Evolutionary conservation across 2,888 invertebrate species (phyloP), one percentile per base, ranked within the genome.

Genomic region (Eilema caniola): DNA sequence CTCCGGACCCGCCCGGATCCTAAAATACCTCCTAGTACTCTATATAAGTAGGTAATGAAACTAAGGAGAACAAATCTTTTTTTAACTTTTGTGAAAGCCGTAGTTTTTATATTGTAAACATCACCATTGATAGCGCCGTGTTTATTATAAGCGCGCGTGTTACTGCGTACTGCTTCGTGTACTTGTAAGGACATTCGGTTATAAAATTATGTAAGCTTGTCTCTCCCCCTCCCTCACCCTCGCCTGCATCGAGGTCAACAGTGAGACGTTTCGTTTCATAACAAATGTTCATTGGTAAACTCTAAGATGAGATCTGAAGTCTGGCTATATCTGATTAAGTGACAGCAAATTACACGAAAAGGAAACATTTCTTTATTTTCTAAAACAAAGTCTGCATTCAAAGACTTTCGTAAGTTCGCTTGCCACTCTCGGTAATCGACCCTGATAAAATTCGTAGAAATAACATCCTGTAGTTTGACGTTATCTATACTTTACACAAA

Each of bases 1-100:
- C 86, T 80, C 77, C 85, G 88, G 89, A 88, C 88, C 85, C 84
- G 80, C 85, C 89, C 86, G 84, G 87, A 85, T 85, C 83, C 76
- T 81, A 75, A 56, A 77, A 76, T 76, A 80, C 75, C 75, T 69
- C 77, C 73, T 79, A 70, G 76, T 74, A 72, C 68, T 75, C 72
- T 66, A 72, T 75, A 74, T 80, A 74, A 47, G 63, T 80, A 72
- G 37, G 63, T 67, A 66, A 53, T 71, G 70, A 77, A 70, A 74
- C 77, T 66, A 63, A 74, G 69, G 60, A 61, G 63, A 73, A 69
- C 70, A 67, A 73, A 67, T 53, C 72, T 68, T 78, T 76, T 70
- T 79, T 74, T 63, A 69, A 70, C 28, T 71, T 63, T 64, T 23
- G 23, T 31, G 11, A 10, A 53, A 3, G 3, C 24, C 62, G 24